Conservation (phyloP, 2,888 invertebrate genomes). For the Napeogenes inachia region DNA sequence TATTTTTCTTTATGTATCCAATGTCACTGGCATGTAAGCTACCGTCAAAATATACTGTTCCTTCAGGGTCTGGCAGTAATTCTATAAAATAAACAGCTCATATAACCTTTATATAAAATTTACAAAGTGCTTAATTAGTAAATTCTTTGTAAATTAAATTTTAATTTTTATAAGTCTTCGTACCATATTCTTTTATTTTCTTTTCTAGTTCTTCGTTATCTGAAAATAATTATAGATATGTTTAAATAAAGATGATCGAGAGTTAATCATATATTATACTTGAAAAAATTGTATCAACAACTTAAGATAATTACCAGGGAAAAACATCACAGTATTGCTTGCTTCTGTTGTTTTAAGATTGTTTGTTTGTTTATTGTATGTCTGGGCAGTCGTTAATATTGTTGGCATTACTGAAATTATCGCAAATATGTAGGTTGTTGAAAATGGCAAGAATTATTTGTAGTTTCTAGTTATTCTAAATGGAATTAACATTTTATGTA, state of each 20-base stretch:
- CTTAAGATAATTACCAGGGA: conserved; percentile 35
- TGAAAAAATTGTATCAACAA: background rate
- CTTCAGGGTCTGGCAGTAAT: conserved; percentile 53
- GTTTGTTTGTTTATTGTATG: background rate
- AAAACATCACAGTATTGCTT: conserved; percentile 23
- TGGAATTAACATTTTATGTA: no score
- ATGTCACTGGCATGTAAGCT: conserved; percentile 58
- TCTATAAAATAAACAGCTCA: conserved; percentile 39
- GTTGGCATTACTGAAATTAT: no score
- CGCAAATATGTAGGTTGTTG: no score
- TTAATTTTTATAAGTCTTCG: conserved; percentile 19
- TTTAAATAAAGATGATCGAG: background rate
- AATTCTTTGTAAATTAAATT: background rate
- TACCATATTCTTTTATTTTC: conserved; percentile 59
- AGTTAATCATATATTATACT: background rate
- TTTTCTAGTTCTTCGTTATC: conserved; percentile 63
- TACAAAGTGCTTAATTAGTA: background rate
- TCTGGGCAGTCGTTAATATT: background rate
- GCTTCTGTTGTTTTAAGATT: background rate
- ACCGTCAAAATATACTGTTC: conserved; percentile 62
- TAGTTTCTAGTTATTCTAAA: no score
- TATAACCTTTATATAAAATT: background rate
- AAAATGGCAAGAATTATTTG: no score
- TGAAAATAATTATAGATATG: conserved; percentile 37
- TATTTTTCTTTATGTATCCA: conserved; percentile 31